Conservation (phyloP, 2,888 invertebrate genomes). For the Trichacis sp. region DNA sequence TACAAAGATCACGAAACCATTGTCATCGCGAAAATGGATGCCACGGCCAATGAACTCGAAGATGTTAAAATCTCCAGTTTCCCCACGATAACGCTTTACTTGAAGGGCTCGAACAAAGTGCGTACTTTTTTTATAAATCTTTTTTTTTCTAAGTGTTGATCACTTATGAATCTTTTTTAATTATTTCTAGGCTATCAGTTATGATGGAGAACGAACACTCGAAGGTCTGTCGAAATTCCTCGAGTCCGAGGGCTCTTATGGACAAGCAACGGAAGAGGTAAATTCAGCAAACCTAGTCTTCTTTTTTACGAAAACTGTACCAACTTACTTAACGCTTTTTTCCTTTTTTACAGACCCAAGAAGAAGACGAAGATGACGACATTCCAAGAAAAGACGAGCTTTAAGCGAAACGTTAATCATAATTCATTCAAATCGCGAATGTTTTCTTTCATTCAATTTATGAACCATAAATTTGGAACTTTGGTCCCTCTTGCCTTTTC, state of each 20-base stretch:
- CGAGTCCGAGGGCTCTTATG: conserved; percentile 88
- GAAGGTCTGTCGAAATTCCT: conserved; percentile 94
- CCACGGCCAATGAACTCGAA: conserved; percentile 97
- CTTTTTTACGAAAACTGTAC: too few relatives aligned
- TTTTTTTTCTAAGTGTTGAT: too few relatives aligned
- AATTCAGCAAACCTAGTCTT: too few relatives aligned
- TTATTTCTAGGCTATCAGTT: conserved; percentile 82
- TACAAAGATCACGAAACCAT: conserved; percentile 85
- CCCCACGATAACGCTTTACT: conserved; percentile 95
- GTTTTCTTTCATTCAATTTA: not conserved
- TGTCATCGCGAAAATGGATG: conserved; percentile 98
- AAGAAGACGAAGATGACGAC: conserved; percentile 81
- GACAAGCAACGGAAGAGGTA: conserved; percentile 77
- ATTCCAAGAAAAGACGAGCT: conserved; percentile 82
- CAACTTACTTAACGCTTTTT: too few relatives aligned
- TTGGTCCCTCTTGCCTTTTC: not conserved
- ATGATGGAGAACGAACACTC: conserved; percentile 94
- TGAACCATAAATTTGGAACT: not conserved
- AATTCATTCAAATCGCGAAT: conserved; percentile 25
- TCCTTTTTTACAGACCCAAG: conserved; percentile 70
- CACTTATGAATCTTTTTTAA: too few relatives aligned
- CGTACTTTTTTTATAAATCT: too few relatives aligned
- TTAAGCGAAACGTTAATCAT: conserved; percentile 70
- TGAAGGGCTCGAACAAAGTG: conserved; percentile 90
- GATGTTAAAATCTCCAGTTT: conserved; percentile 94